Percentiles rank a stretch among this genome's conserved stretches.
These are phyloP conservation scores for Microctonus hyperodae DNA, from an alignment of 2,888 invertebrate species.

Conservation along the genomic window DNA sequence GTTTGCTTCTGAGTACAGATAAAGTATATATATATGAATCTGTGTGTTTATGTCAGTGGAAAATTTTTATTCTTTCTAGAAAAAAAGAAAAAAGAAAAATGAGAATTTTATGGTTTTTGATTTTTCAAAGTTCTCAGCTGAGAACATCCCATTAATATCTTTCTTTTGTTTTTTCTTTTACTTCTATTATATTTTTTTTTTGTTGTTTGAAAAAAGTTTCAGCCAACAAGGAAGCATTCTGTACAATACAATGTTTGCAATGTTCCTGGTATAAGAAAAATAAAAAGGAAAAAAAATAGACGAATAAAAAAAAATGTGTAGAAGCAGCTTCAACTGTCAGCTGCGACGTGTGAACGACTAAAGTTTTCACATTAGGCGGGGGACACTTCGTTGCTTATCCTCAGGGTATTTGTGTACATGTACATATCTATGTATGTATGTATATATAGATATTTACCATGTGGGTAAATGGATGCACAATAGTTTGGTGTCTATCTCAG, in stretches of 20 bases:
- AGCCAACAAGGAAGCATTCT: constrained; percentile 10
- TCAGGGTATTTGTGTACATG: neutral
- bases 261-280: constrained; percentile 2
- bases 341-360: constrained; percentile 39
- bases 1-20: too few relatives aligned
- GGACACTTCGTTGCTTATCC: neutral
- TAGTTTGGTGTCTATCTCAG: constrained; percentile 5
- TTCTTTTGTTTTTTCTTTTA: too few relatives aligned
- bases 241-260: constrained; percentile 19
- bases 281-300: neutral
- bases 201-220: neutral
- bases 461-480: neutral
- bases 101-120: neutral
- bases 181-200: too few relatives aligned
- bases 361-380: constrained; percentile 41
- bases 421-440: neutral
- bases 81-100: neutral
- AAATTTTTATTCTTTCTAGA: neutral
- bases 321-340: constrained; percentile 30
- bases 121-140: neutral
- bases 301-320: constrained; percentile 18
- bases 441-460: neutral
- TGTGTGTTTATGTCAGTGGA: too few relatives aligned
- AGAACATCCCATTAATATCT: neutral
- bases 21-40: neutral